Conservation (phyloP, 2,113 vertebrate genomes). For the Nesospiza acunhae region DNA sequence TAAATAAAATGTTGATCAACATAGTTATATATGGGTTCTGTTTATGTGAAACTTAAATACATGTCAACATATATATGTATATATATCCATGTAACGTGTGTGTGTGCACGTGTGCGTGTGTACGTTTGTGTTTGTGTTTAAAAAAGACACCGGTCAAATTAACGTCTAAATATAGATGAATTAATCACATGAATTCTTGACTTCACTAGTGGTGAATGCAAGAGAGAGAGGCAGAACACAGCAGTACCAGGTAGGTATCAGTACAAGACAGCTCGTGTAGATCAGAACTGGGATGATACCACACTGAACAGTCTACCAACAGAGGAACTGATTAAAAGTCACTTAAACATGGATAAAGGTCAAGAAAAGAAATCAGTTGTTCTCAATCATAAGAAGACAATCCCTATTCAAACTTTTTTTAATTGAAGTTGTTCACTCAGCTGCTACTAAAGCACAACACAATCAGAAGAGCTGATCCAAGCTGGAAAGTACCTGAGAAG, state of each 20-base stretch:
- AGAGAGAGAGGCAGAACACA: neutral
- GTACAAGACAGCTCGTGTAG: rapidly evolving
- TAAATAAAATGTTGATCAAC: neutral
- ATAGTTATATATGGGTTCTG: neutral
- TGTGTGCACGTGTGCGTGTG: no score
- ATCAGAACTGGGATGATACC: neutral
- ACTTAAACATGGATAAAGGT: neutral
- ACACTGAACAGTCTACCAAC: neutral
- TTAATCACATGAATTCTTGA: neutral
- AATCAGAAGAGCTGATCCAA: neutral
- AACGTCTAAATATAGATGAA: neutral
- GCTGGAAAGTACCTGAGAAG: neutral
- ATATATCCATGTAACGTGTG: neutral
- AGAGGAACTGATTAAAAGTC: neutral
- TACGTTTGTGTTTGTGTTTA: neutral
- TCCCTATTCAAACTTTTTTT: neutral
- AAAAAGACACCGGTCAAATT: neutral
- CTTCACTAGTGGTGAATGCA: neutral
- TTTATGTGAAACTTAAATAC: neutral
- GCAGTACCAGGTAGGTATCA: neutral
- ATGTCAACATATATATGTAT: no score
- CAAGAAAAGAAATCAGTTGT: neutral
- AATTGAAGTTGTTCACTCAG: neutral
- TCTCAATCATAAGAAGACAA: neutral
- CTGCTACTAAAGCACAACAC: neutral